phyloP scores from a whole-genome alignment of 2,888 invertebrate species.

The Coremacera marginata region DNA sequence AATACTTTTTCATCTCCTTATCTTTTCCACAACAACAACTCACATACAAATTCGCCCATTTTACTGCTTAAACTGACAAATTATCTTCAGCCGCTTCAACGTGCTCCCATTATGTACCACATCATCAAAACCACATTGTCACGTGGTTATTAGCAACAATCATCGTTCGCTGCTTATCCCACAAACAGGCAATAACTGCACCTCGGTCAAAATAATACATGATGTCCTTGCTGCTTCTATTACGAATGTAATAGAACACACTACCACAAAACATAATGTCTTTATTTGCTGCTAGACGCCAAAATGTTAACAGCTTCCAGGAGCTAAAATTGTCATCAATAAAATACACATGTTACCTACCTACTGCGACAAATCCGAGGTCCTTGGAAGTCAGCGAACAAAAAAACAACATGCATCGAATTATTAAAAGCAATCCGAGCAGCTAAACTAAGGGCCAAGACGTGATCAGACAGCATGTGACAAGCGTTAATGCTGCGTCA shows the following conservation, averaged over 20 bases:
- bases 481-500: constrained; percentile 33
- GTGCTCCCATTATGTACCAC: background rate
- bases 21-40: too few relatives aligned
- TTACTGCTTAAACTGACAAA: too few relatives aligned
- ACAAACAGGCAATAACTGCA: constrained; percentile 18
- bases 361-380: constrained; percentile 8
- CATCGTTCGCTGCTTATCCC: background rate
- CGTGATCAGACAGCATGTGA: constrained; percentile 30
- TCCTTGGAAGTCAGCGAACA: constrained; percentile 2
- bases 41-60: too few relatives aligned
- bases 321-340: constrained; percentile 55
- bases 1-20: too few relatives aligned
- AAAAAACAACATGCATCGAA: background rate
- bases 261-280: constrained; percentile 24
- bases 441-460: constrained; percentile 4
- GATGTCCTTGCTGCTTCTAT: background rate
- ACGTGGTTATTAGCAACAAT: constrained; percentile 42
- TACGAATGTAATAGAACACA: background rate
- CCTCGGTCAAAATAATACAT: constrained; percentile 3
- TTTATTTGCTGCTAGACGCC: constrained; percentile 40
- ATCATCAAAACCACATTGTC: constrained; percentile 46
- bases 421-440: constrained; percentile 17
- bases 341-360: constrained; percentile 56
- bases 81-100: too few relatives aligned
- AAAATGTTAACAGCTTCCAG: constrained; percentile 28